Percentiles rank a stretch among this genome's conserved stretches.
Conservation (phyloP, 1,140 invertebrate genomes). For the Aphis craccivora region DNA sequence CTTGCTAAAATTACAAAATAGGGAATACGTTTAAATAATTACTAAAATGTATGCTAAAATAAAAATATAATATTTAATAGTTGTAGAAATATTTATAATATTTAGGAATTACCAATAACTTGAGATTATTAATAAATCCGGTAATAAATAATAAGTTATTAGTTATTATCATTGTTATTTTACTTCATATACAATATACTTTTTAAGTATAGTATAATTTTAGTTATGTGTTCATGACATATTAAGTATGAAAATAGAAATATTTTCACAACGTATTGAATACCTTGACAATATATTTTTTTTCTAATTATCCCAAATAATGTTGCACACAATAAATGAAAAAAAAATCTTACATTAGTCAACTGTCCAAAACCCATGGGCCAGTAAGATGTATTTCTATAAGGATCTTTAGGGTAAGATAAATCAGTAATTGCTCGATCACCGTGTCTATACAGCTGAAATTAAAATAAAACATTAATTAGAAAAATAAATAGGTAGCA, state of each 20-base stretch:
- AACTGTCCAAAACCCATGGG: conserved; percentile 80
- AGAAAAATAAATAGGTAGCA: not conserved
- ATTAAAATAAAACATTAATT: not conserved
- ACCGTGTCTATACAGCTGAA: conserved; percentile 71
- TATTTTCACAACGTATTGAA: no score
- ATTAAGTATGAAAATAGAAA: no score
- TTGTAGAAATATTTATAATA: not conserved
- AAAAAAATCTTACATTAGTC: conserved; percentile 72
- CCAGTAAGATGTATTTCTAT: conserved; percentile 71
- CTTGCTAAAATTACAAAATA: conserved; percentile 66
- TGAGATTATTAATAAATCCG: not conserved
- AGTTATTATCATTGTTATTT: not conserved
- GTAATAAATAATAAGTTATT: no score
- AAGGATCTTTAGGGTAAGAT: conserved; percentile 79
- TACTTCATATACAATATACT: not conserved
- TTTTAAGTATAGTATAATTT: not conserved
- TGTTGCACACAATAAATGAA: not conserved
- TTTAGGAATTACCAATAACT: not conserved
- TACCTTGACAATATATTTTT: no score
- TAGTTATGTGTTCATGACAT: no score
- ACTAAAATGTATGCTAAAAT: not conserved
- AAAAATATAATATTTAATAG: not conserved
- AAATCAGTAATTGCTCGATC: conserved; percentile 74
- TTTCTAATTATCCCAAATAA: no score
- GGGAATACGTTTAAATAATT: not conserved